Evolutionary conservation across 2,797 vertebrate species (phyloP), one percentile per base, ranked within the genome.

Genomic region (Vireo griseus): DNA sequence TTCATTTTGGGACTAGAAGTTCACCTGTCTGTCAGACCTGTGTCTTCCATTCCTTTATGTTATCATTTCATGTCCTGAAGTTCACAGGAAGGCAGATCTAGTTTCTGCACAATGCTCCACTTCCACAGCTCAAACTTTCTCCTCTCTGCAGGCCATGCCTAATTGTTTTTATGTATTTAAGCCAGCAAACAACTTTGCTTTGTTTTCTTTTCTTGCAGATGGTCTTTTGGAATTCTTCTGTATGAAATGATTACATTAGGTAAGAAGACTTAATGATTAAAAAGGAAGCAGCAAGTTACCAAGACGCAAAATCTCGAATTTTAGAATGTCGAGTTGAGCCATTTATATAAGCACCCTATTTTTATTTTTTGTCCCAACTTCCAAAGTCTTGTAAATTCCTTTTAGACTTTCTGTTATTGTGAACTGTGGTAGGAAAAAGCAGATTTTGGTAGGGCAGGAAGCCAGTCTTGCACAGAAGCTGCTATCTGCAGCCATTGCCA

Each of bases 201-300:
- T 95, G 12, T 86, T 94, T 97, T 73, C 37, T 94, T 88, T 31
- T 93, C 94, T 95, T 97, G 29, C 84, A 99, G 99, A 39, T 99
- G 99, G 99, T 99, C 99, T 26, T 99, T 99, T 97, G 99, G 99
- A 47, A 97, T 99, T 90, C 96, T 99, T 24, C 95, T 99, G 24
- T 99, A 98, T 97, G 99, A 99, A 98, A 99, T 99, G 98, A 98
- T 98, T 86, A 98, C 99, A 37, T 93, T 99, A 78, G 99, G 99
- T 99, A 97, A 98, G 98, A 50, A 74, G 25, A 77, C 37, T 21
- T 72, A 72, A 51, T 52, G 11, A 5, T n/a, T 35, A 65, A 47
- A 14, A 47, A 74, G 13, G 54, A 69, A 82, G 24, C 18, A 79
- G 39, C 13, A 73, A 71, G 74, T 86, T 48, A 75, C 16, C 13